Conservation (phyloP, 2,888 invertebrate species). For the Epinotia brunnichana region DNA sequence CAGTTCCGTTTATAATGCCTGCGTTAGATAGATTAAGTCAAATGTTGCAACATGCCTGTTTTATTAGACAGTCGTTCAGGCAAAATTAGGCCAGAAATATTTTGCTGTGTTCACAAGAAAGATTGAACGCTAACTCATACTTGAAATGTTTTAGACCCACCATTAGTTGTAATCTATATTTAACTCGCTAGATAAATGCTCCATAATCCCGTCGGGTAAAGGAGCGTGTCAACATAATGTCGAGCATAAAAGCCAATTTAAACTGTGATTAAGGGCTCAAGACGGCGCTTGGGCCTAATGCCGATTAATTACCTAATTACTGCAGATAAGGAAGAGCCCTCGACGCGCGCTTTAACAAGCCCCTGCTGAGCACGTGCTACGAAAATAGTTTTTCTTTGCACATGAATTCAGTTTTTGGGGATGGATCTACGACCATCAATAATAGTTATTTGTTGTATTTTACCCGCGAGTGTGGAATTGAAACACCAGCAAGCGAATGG, state of each 20-base stretch:
- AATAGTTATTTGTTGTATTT: too few species aligned
- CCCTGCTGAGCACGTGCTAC: not conserved
- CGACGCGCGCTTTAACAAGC: not conserved
- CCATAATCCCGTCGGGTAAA: not conserved
- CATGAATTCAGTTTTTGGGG: too few species aligned
- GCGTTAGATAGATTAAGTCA: too few species aligned
- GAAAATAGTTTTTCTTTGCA: not conserved
- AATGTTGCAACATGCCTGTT: too few species aligned
- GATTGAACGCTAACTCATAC: too few species aligned
- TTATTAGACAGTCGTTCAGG: too few species aligned
- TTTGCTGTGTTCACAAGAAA: too few species aligned
- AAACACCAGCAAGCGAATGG: too few species aligned
- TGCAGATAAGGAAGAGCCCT: conserved; percentile 2
- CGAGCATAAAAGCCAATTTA: conserved; percentile 23
- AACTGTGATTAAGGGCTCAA: conserved; percentile 22
- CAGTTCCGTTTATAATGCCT: too few species aligned
- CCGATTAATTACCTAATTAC: conserved; percentile 41
- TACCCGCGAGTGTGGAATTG: too few species aligned
- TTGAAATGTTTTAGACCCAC: not conserved
- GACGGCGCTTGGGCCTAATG: conserved; percentile 12
- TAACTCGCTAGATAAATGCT: not conserved
- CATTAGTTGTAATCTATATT: not conserved
- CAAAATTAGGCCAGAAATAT: too few species aligned
- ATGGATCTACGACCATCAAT: too few species aligned
- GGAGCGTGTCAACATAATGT: conserved; percentile 20